Conservation (phyloP, 2,113 vertebrate species). For the Vimba vimba region DNA sequence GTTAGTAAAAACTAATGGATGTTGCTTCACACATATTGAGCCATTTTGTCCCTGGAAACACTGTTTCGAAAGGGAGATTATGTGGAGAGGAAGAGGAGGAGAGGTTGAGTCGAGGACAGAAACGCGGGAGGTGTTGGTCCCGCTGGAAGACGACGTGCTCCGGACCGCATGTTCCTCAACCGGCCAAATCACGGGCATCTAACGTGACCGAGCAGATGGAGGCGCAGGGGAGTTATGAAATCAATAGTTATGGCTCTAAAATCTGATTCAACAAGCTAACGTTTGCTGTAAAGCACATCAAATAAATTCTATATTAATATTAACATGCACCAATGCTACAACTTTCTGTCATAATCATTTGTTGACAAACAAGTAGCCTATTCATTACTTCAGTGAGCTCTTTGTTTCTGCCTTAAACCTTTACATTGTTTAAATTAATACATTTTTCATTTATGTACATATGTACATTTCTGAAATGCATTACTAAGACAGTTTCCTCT, state of each 20-base stretch:
- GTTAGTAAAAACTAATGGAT: conserved; percentile 28
- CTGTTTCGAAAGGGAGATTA: conserved; percentile 48
- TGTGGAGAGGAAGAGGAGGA: conserved; percentile 31
- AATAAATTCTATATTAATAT: background rate
- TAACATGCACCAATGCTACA: too few relatives aligned
- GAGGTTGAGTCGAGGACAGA: conserved; percentile 15
- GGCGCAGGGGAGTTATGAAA: background rate
- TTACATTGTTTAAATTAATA: too few relatives aligned
- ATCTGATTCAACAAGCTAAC: background rate
- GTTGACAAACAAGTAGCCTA: too few relatives aligned
- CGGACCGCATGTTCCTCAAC: too few relatives aligned
- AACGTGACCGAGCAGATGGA: background rate
- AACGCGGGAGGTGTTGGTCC: background rate
- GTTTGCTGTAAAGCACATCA: background rate
- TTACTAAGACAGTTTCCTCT: too few relatives aligned
- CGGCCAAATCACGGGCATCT: background rate
- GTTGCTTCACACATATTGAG: conserved; percentile 55
- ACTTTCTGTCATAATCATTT: too few relatives aligned
- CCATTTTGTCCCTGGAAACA: conserved; percentile 47
- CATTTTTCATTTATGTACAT: too few relatives aligned
- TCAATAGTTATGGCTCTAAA: background rate
- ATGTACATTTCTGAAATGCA: too few relatives aligned
- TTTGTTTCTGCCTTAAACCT: too few relatives aligned
- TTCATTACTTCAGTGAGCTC: too few relatives aligned
- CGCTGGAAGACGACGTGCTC: too few relatives aligned